A percentile compares a stretch with the other conserved stretches of the same genome.
These are phyloP conservation scores for Mnemiopsis leidyi DNA, from an alignment of 37 sponge, comb jelly and placozoan genomes.

Conservation along the genomic window DNA sequence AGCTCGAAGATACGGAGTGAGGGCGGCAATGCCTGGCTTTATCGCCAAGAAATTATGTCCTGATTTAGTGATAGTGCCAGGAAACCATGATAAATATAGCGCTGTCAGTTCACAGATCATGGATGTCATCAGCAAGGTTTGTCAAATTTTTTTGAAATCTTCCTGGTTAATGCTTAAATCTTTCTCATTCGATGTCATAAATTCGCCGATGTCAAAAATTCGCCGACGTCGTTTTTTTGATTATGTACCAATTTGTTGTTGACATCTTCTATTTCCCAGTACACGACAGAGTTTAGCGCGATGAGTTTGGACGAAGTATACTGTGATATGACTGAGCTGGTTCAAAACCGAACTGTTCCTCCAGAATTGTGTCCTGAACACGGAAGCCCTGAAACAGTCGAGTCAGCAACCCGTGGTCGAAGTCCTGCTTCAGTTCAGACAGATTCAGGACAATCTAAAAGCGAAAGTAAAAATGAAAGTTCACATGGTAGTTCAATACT, in stretches of 20 bases:
- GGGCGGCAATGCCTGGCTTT: slow-evolving; percentile 98
- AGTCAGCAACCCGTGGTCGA: background rate
- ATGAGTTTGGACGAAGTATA: slow-evolving; percentile 31
- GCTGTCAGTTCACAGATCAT: slow-evolving; percentile 67
- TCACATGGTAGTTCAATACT: too few species aligned
- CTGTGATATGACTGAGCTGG: background rate
- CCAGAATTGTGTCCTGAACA: background rate
- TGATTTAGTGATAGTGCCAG: slow-evolving; percentile 77
- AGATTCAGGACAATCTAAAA: background rate
- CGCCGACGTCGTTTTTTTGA: too few species aligned
- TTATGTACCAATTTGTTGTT: too few species aligned
- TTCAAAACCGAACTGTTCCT: background rate
- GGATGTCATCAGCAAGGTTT: background rate
- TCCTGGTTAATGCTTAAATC: too few species aligned
- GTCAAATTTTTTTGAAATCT: too few species aligned
- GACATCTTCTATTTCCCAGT: background rate
- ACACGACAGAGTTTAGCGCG: background rate
- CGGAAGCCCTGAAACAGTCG: background rate
- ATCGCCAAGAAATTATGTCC: slow-evolving; percentile 95
- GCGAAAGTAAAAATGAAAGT: background rate
- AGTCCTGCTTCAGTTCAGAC: background rate
- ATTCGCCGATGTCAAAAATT: too few species aligned
- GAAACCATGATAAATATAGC: slow-evolving; percentile 79
- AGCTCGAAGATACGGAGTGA: slow-evolving; percentile 87
- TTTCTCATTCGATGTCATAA: too few species aligned